Evolutionary conservation across 2,113 vertebrate genomes (phyloP).

Genomic region (Daboia siamensis): DNA sequence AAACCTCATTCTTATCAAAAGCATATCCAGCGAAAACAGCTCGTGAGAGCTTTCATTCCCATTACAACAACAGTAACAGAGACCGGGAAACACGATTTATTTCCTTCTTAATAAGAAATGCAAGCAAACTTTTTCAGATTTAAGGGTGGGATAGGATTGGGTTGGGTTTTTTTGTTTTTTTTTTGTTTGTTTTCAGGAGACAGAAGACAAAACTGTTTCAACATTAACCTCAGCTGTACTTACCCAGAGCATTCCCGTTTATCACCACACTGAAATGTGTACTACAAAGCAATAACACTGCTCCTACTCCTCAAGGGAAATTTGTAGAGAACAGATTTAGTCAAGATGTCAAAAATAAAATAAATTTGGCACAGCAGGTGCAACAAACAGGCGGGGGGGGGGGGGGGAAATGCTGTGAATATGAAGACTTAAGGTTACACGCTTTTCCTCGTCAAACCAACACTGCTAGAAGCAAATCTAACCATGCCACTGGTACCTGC

Average conservation of each 20-base stretch:
- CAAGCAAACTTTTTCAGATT: conserved; percentile 51
- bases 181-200: conserved; percentile 24
- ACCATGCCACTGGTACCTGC: conserved; percentile 30
- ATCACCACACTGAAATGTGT: conserved; percentile 74
- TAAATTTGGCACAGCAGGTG: conserved; percentile 65
- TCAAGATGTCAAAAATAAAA: conserved; percentile 67
- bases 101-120: conserved; percentile 54
- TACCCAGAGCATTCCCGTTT: conserved; percentile 75
- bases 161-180: not conserved
- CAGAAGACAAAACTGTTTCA: conserved; percentile 55
- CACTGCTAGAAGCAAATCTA: conserved; percentile 24
- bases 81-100: conserved; percentile 55
- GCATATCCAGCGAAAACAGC: conserved; percentile 15
- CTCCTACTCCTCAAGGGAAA: conserved; percentile 77
- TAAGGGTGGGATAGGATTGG: conserved; percentile 44
- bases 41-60: conserved; percentile 36
- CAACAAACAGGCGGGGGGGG: conserved; percentile 60
- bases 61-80: conserved; percentile 44
- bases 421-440: conserved; percentile 50
- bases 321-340: conserved; percentile 76
- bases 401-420: conserved; percentile 34
- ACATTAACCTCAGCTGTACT: conserved; percentile 71
- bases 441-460: conserved; percentile 51
- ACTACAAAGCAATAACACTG: conserved; percentile 74
- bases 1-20: conserved; percentile 53